phyloP scores from a whole-genome alignment of 2,797 vertebrate species.

The Lerista edwardsae region DNA sequence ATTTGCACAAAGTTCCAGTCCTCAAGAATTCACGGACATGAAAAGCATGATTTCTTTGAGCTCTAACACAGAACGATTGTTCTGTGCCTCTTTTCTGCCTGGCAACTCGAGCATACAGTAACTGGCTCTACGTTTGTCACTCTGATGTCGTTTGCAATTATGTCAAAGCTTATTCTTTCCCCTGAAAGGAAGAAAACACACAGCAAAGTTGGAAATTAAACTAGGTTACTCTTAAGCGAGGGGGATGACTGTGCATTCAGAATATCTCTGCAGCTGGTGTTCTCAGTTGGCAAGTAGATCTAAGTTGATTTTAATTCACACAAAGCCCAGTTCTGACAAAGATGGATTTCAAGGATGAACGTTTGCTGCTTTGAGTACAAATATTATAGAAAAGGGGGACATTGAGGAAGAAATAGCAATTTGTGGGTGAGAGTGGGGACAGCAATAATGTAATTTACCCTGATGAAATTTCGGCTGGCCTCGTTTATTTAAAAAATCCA shows the following conservation, averaged over 20 bases:
- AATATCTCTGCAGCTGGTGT: neutral
- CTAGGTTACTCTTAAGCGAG: neutral
- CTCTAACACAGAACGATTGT: slow-evolving; percentile 4
- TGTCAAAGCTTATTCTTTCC: slow-evolving; percentile 10
- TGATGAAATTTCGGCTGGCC: no score
- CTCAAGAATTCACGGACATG: neutral
- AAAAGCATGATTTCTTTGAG: neutral
- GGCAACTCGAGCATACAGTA: neutral
- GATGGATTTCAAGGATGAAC: neutral
- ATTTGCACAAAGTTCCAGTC: neutral
- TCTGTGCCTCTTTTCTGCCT: slow-evolving; percentile 9
- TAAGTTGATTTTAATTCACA: neutral
- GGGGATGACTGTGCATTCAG: neutral
- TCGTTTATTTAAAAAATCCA: no score
- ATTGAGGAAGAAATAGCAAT: no score
- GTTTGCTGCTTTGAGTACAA: no score
- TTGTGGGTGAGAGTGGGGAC: neutral
- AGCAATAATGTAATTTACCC: no score
- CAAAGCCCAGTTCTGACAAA: neutral
- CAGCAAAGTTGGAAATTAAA: slow-evolving; percentile 22
- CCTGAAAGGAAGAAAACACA: neutral
- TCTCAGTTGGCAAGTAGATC: neutral
- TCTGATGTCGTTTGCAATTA: slow-evolving; percentile 24
- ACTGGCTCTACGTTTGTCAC: neutral
- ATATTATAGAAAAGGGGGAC: no score